phyloP scores from a whole-genome alignment of 2,888 invertebrate species.

The Omphaloscelis lunosa region DNA sequence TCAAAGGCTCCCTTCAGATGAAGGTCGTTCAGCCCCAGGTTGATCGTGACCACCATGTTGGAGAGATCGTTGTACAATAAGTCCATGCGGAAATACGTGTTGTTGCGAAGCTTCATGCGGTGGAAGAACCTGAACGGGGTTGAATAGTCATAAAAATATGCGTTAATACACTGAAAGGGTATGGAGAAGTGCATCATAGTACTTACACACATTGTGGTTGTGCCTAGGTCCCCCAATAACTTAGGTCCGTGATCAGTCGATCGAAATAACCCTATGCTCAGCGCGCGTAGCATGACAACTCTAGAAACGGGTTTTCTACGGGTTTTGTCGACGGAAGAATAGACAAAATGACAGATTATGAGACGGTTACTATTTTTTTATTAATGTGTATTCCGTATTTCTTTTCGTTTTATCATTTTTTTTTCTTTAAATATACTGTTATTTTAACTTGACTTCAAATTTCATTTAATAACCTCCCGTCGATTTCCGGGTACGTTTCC shows the following conservation, averaged over 20 bases:
- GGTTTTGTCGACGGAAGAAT: too few relatives aligned
- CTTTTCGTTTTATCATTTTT: too few relatives aligned
- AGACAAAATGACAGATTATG: too few relatives aligned
- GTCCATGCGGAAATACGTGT: constrained; percentile 78
- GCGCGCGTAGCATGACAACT: too few relatives aligned
- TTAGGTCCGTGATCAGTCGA: too few relatives aligned
- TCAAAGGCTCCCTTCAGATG: constrained; percentile 82
- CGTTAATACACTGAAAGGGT: background rate
- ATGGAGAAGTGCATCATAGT: background rate
- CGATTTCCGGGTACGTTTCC: too few relatives aligned
- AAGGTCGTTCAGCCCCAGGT: constrained; percentile 78
- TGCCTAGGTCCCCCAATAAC: background rate
- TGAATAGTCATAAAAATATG: background rate
- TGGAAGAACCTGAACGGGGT: constrained; percentile 79
- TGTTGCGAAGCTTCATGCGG: constrained; percentile 84
- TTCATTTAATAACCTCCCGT: too few relatives aligned
- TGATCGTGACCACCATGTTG: constrained; percentile 72
- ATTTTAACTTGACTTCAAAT: too few relatives aligned
- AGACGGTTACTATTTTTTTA: too few relatives aligned
- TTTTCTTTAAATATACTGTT: too few relatives aligned
- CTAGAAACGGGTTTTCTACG: too few relatives aligned
- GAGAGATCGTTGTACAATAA: constrained; percentile 73
- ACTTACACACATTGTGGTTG: background rate
- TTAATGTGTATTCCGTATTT: too few relatives aligned
- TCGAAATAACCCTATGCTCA: background rate